Conservation (phyloP, 1,140 invertebrate species). For the Drosophila watanabei region DNA sequence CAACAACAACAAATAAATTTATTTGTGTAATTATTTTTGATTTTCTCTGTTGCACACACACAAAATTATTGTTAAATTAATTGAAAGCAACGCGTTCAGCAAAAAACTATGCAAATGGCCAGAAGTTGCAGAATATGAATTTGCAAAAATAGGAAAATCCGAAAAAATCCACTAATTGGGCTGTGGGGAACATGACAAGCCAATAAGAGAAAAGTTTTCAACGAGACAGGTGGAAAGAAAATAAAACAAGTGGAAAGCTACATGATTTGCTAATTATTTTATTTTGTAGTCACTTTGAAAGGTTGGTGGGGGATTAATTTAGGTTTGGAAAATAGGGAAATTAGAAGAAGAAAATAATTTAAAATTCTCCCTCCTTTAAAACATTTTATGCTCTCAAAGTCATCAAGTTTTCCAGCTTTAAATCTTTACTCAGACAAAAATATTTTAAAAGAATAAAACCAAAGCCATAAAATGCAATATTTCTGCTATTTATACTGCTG, state of each 20-base stretch:
- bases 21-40: conserved; percentile 76
- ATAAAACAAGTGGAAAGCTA: neutral
- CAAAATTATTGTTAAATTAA: conserved; percentile 73
- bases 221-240: conserved; percentile 3
- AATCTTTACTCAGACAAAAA: neutral
- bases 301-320: neutral
- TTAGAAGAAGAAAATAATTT: neutral
- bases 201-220: conserved; percentile 26
- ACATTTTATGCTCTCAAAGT: neutral
- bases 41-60: conserved; percentile 40
- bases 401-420: neutral
- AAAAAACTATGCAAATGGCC: conserved; percentile 24
- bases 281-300: neutral
- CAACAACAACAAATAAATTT: conserved; percentile 28
- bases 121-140: conserved; percentile 24
- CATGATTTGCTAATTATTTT: conserved; percentile 5
- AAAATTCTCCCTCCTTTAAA: neutral
- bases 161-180: conserved; percentile 53
- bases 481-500: conserved; percentile 17
- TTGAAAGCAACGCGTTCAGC: conserved; percentile 31
- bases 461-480: conserved; percentile 5
- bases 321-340: neutral
- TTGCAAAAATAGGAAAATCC: conserved; percentile 14
- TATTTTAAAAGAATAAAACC: too few species aligned
- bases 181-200: conserved; percentile 31